These are phyloP conservation scores for Tylochromis polylepis DNA, from an alignment of 2,113 vertebrate genomes.

Conservation along the genomic window DNA sequence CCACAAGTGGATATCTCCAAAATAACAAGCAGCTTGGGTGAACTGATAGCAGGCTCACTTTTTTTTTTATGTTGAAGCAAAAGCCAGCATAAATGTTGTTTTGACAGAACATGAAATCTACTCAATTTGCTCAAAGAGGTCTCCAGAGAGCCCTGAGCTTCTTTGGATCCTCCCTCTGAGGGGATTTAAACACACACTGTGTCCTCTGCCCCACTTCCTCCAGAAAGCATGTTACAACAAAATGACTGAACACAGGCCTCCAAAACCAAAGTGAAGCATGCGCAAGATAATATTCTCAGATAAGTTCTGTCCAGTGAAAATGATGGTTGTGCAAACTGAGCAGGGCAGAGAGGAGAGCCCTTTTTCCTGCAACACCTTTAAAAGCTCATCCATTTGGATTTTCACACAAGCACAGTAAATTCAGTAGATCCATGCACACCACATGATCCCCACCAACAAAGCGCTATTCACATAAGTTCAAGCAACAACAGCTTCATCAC, in stretches of 20 bases:
- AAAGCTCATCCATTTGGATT: background rate
- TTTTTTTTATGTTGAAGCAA: background rate
- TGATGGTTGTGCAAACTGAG: background rate
- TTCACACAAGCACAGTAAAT: background rate
- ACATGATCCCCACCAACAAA: background rate
- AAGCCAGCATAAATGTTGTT: background rate
- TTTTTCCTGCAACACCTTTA: background rate
- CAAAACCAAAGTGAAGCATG: background rate
- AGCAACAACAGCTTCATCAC: background rate
- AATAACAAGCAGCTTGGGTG: background rate
- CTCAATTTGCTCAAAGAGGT: conserved; percentile 7
- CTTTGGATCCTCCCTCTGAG: conserved; percentile 1
- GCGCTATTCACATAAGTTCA: background rate
- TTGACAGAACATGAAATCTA: conserved; percentile 3
- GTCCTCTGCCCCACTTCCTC: background rate
- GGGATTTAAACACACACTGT: conserved; percentile 22
- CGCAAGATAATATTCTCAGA: background rate
- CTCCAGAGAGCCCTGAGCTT: conserved; percentile 4
- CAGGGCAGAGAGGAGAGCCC: background rate
- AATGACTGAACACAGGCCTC: background rate
- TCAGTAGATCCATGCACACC: background rate
- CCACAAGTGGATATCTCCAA: background rate
- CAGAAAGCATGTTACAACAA: conserved; percentile 1
- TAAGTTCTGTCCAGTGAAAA: background rate
- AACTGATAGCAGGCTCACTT: background rate